phyloP scores from a whole-genome alignment of 2,888 invertebrate genomes.

The Mesodorylaimus sp. region DNA sequence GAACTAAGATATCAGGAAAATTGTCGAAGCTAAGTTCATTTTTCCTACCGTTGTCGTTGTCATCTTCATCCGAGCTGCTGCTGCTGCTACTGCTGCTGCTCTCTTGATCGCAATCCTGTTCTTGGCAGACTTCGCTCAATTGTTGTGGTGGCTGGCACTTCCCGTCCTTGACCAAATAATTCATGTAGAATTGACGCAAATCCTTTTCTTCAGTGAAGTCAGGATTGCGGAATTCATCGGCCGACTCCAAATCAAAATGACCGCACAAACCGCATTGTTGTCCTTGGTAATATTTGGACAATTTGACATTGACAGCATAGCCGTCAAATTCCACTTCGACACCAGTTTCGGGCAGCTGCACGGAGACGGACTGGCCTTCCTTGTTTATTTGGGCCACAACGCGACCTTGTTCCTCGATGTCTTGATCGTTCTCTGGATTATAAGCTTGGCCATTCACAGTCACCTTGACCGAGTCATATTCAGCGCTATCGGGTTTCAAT shows the following conservation, averaged over 20 bases:
- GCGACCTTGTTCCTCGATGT: conserved; percentile 8
- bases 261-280: conserved; percentile 26
- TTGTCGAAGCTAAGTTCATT: background rate
- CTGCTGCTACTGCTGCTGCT: background rate
- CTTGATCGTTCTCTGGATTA: conserved; percentile 12
- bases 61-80: background rate
- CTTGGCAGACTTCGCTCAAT: background rate
- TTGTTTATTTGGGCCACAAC: conserved; percentile 10
- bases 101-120: background rate
- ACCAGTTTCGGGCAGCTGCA: conserved; percentile 13
- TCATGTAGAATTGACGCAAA: conserved; percentile 4
- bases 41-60: background rate
- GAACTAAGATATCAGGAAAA: background rate
- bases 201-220: background rate
- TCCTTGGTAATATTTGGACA: conserved; percentile 17
- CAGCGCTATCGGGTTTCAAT: background rate
- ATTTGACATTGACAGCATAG: conserved; percentile 16
- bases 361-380: background rate
- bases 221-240: conserved; percentile 19
- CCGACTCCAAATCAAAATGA: conserved; percentile 19
- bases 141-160: background rate
- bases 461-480: conserved; percentile 9
- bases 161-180: conserved; percentile 5
- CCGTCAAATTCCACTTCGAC: conserved; percentile 22
- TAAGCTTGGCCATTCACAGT: conserved; percentile 16